phyloP scores from a whole-genome alignment of 2,797 vertebrate genomes.

The Orientallactaga sibirica region DNA sequence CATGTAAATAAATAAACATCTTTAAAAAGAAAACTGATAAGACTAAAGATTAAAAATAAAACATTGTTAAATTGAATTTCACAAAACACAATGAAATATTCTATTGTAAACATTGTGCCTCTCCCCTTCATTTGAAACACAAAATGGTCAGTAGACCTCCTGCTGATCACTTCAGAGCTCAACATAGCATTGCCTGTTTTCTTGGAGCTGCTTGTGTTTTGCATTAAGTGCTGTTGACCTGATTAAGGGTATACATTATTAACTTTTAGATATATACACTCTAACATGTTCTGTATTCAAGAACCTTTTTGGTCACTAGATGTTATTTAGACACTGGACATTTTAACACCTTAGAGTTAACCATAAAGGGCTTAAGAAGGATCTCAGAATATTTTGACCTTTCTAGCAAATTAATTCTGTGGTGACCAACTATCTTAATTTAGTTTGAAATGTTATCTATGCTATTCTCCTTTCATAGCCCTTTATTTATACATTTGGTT shows the following conservation, averaged over 20 bases:
- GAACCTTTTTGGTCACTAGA: neutral
- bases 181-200: neutral
- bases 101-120: neutral
- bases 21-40: neutral
- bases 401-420: neutral
- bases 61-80: neutral
- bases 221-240: neutral
- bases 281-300: neutral
- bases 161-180: neutral
- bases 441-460: neutral
- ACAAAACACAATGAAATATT: neutral
- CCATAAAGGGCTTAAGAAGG: neutral
- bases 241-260: neutral
- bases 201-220: neutral
- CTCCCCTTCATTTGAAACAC: neutral
- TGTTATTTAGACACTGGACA: too few species aligned
- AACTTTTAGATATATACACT: neutral
- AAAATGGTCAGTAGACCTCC: neutral
- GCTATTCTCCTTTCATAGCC: neutral
- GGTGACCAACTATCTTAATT: neutral
- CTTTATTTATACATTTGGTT: slow-evolving; percentile 48
- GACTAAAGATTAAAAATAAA: neutral
- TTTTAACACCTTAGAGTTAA: neutral
- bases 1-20: too few species aligned
- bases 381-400: neutral